Conservation (phyloP, 2,888 invertebrate genomes). For the Muschampia plurimacula region DNA sequence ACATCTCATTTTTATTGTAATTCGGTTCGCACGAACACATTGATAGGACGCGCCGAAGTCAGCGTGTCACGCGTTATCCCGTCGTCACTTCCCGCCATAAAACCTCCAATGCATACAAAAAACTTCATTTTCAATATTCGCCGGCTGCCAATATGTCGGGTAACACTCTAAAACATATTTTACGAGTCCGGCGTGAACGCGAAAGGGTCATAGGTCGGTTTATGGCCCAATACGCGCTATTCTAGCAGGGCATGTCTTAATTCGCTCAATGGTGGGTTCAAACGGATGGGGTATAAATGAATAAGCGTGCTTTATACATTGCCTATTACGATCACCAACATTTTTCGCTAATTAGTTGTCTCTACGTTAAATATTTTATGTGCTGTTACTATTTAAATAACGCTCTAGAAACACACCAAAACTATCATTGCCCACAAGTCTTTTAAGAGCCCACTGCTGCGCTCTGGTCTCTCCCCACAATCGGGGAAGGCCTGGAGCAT, state of each 20-base stretch:
- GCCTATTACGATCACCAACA: background rate
- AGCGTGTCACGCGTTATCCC: constrained; percentile 31
- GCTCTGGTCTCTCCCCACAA: too few relatives aligned
- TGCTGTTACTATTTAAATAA: too few relatives aligned
- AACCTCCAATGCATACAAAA: constrained; percentile 71
- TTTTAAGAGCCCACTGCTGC: too few relatives aligned
- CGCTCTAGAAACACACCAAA: too few relatives aligned
- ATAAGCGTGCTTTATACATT: constrained; percentile 3
- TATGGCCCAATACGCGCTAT: constrained; percentile 57
- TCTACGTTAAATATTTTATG: too few relatives aligned
- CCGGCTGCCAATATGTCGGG: constrained; percentile 64
- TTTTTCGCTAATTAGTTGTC: too few relatives aligned
- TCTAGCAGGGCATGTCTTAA: constrained; percentile 52
- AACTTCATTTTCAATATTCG: constrained; percentile 72
- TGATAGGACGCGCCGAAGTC: background rate
- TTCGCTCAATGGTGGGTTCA: constrained; percentile 41
- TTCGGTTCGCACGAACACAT: constrained; percentile 16
- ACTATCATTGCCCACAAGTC: too few relatives aligned
- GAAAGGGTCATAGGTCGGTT: constrained; percentile 58
- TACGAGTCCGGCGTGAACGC: constrained; percentile 55
- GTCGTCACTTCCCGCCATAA: constrained; percentile 51
- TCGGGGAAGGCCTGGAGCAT: too few relatives aligned
- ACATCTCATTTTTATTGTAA: constrained; percentile 31
- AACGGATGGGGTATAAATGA: constrained; percentile 20
- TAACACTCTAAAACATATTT: constrained; percentile 68